Conservation (phyloP, 2,888 invertebrate genomes). For the Pristionchus japonicus region DNA sequence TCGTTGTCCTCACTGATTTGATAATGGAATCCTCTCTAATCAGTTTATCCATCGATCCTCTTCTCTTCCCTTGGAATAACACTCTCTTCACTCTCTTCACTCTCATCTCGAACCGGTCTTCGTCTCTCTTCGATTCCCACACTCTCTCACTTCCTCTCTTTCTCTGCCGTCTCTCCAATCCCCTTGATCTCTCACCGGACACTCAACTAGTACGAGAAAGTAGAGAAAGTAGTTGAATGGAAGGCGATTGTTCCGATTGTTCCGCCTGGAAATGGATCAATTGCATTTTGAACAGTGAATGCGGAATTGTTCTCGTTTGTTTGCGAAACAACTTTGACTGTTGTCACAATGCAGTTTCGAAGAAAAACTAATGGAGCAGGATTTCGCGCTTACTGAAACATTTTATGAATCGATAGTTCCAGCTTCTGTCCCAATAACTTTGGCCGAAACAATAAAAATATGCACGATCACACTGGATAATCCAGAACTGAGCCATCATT, state of each 20-base stretch:
- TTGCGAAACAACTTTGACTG: not conserved
- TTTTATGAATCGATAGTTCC: not conserved
- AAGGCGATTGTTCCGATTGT: not conserved
- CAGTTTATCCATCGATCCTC: conserved; percentile 32
- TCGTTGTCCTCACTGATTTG: not conserved
- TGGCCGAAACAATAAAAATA: too few species aligned
- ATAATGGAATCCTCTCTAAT: not conserved
- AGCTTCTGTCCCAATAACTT: too few species aligned
- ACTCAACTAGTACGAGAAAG: conserved; percentile 24
- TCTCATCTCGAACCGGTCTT: conserved; percentile 35
- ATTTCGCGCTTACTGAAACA: not conserved
- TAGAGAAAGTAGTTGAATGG: not conserved
- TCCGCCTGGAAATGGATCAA: not conserved
- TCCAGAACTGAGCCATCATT: not conserved
- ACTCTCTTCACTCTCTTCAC: conserved; percentile 10
- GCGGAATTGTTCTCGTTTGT: not conserved
- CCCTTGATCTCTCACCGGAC: not conserved
- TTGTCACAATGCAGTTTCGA: not conserved
- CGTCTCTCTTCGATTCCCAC: not conserved
- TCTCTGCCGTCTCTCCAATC: not conserved
- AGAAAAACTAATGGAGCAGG: too few species aligned
- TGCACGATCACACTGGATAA: too few species aligned
- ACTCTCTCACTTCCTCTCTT: conserved; percentile 19
- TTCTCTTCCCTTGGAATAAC: conserved; percentile 9
- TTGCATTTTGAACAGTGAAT: not conserved